Evolutionary conservation across 2,888 invertebrate genomes (phyloP).

Genomic region (Hyposoter didymator): DNA sequence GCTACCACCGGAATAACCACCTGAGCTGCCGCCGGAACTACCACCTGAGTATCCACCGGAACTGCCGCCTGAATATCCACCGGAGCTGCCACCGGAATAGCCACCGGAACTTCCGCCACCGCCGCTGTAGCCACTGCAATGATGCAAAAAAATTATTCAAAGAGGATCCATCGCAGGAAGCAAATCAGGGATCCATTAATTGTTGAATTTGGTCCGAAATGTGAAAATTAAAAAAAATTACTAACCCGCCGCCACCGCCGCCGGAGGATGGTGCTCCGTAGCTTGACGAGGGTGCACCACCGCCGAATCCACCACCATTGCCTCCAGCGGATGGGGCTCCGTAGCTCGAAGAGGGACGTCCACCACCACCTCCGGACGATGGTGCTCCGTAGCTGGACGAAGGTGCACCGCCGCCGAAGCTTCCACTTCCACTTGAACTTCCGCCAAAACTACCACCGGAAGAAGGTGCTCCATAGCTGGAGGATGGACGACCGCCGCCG

Average conservation of each 20-base stretch:
- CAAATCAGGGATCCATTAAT: neutral
- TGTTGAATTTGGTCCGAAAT: neutral
- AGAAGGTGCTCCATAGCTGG: constrained; percentile 74
- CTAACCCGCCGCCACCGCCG: constrained; percentile 66
- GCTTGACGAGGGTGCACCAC: constrained; percentile 80
- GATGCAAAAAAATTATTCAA: neutral
- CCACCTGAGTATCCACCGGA: constrained; percentile 64
- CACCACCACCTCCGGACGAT: constrained; percentile 75
- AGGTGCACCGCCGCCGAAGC: constrained; percentile 77
- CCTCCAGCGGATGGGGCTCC: constrained; percentile 84
- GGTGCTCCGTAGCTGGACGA: constrained; percentile 83
- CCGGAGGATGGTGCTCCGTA: constrained; percentile 75
- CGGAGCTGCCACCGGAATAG: neutral
- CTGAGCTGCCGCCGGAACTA: constrained; percentile 84
- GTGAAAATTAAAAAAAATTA: neutral
- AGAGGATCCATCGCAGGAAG: neutral
- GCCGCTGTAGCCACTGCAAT: constrained; percentile 69
- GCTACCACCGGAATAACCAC: constrained; percentile 68
- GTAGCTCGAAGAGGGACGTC: constrained; percentile 81
- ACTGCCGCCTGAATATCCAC: constrained; percentile 22
- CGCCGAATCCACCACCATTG: constrained; percentile 71
- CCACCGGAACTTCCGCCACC: constrained; percentile 49
- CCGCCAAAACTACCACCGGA: constrained; percentile 67
- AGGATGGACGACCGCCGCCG: constrained; percentile 64
- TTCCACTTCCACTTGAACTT: constrained; percentile 71